Evolutionary conservation across 2,113 vertebrate species (phyloP), one percentile per base, ranked within the genome.

Genomic region (Coryphaenoides rupestris): DNA sequence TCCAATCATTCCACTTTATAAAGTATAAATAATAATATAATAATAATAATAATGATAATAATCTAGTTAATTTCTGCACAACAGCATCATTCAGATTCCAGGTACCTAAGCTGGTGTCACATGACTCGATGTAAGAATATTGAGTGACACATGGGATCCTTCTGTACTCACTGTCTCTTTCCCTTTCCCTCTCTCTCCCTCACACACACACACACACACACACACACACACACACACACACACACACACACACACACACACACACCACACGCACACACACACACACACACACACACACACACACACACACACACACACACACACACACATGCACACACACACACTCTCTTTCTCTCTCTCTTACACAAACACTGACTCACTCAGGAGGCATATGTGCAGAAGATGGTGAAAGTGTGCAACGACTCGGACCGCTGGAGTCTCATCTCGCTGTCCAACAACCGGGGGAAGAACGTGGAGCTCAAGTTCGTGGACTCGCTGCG

Each of bases 341-440:
- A 55, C 19, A n/a, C n/a, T n/a, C n/a, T n/a, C n/a, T n/a, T n/a
- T n/a, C n/a, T n/a, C n/a, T n/a, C n/a, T n/a, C n/a, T n/a, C n/a
- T n/a, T n/a, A 88, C 28, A 33, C 53, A 55, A n/a, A 55, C 19
- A 55, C 54, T 15, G 13, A 21, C 9, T 21, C 54, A 21, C 54
- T 19, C 85, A 95, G 97, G 97, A 99, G 77, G 97, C 97, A 63
- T 99, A 99, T 60, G 97, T 99, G 84, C 97, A 99, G 92, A 99
- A 99, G 92, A 98, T 99, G 97, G 97, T 99, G 77, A 99, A 99
- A 89, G 97, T 99, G 72, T 98, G 93, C 85, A 98, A 96, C 70
- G 97, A 99, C 86, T 97, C 95, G 0, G 96, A 99, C 85, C 94
- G 95, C 33, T 99, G 97, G 97, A 98, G 96, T 85, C 96, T 99